Conservation (phyloP, 2,888 invertebrate species). For the Bruchidius siliquastri region DNA sequence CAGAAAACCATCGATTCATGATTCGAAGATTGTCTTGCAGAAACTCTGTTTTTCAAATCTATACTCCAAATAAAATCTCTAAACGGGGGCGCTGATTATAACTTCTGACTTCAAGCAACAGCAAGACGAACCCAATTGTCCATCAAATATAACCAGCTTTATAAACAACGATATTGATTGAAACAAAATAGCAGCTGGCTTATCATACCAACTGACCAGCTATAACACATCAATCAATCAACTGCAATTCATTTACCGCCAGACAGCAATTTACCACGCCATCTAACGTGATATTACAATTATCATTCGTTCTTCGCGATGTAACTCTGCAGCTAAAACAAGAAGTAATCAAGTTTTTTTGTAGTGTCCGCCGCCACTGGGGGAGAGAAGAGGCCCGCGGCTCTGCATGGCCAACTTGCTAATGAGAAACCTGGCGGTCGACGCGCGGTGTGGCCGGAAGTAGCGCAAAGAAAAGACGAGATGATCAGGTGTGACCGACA, state of each 20-base stretch:
- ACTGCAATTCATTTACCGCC: neutral
- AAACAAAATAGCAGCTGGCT: neutral
- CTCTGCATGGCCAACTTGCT: slow-evolving; percentile 34
- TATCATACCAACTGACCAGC: neutral
- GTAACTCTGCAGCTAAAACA: neutral
- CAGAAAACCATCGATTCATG: too few species aligned
- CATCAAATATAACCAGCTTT: neutral
- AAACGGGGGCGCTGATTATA: too few species aligned
- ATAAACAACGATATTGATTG: neutral
- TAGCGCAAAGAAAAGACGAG: slow-evolving; percentile 22
- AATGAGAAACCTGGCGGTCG: slow-evolving; percentile 29
- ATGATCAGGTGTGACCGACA: slow-evolving; percentile 19
- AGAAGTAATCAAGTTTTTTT: neutral
- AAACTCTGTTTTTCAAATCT: too few species aligned
- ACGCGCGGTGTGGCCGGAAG: slow-evolving; percentile 13
- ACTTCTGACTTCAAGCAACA: too few species aligned
- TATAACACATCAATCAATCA: neutral
- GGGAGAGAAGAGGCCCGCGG: slow-evolving; percentile 36
- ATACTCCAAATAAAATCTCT: too few species aligned
- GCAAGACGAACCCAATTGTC: too few species aligned
- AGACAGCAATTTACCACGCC: neutral
- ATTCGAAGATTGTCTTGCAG: too few species aligned
- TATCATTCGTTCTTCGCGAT: neutral
- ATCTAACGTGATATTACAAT: neutral
- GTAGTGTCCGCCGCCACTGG: slow-evolving; percentile 10